phyloP scores from a whole-genome alignment of 2,888 invertebrate species.

The Gonocerus acuteangulatus region DNA sequence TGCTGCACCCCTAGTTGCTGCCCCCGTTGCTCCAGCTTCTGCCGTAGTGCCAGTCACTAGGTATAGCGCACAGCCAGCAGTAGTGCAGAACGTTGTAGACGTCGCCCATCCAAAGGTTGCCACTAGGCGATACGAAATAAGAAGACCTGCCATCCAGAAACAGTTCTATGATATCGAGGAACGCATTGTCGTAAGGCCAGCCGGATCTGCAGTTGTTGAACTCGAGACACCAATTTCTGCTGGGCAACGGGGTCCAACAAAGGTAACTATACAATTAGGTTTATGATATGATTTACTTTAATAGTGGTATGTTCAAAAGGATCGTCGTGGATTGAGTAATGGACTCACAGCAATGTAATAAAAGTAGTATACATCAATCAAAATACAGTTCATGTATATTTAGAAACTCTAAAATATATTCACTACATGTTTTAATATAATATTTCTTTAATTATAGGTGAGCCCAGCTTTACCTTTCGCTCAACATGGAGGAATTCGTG shows the following conservation, averaged over 20 bases:
- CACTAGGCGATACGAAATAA: slow-evolving; percentile 50
- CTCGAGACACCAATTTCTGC: slow-evolving; percentile 53
- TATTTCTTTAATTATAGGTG: background rate
- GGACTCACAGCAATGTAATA: no score
- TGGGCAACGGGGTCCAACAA: slow-evolving; percentile 47
- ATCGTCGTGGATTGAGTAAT: no score
- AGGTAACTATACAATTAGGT: slow-evolving; percentile 41
- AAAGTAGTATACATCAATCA: no score
- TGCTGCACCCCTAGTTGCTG: slow-evolving; percentile 28
- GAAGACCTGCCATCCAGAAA: slow-evolving; percentile 55
- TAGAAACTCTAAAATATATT: no score
- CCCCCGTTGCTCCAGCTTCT: slow-evolving; percentile 43
- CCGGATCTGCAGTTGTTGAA: slow-evolving; percentile 54
- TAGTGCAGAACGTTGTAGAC: slow-evolving; percentile 51
- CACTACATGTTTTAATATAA: no score
- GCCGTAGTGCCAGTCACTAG: slow-evolving; percentile 48
- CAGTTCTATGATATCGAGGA: slow-evolving; percentile 58
- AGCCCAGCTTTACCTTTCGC: background rate
- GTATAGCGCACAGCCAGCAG: slow-evolving; percentile 48
- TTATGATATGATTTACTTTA: background rate
- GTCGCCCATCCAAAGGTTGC: slow-evolving; percentile 53
- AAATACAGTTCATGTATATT: no score
- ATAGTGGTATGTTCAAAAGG: no score
- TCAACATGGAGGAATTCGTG: background rate
- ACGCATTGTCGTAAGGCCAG: slow-evolving; percentile 52